Evolutionary conservation across 2,888 invertebrate genomes (phyloP).

Genomic region (Melinaea marsaeus): DNA sequence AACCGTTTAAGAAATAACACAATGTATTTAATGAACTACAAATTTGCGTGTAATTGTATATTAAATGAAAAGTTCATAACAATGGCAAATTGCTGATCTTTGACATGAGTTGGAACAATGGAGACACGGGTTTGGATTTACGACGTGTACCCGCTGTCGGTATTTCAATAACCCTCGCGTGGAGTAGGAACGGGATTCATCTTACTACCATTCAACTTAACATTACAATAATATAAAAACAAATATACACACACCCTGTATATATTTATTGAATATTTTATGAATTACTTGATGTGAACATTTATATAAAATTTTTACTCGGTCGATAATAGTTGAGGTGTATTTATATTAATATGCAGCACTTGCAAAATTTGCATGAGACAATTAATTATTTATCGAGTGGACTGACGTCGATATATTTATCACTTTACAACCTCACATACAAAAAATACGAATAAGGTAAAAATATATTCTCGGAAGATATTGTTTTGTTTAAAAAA

Average conservation of each 20-base stretch:
- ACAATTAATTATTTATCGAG: slow-evolving; percentile 26
- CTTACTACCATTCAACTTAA: slow-evolving; percentile 18
- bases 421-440: slow-evolving; percentile 18
- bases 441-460: slow-evolving; percentile 7
- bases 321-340: slow-evolving; percentile 25
- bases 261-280: not conserved
- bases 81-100: slow-evolving; percentile 76
- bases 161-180: slow-evolving; percentile 37
- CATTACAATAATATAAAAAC: not conserved
- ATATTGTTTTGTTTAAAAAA: slow-evolving; percentile 1
- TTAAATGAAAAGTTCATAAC: slow-evolving; percentile 46
- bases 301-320: slow-evolving; percentile 23
- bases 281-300: not conserved
- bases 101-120: slow-evolving; percentile 72
- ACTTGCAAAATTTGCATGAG: slow-evolving; percentile 28
- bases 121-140: slow-evolving; percentile 52
- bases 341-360: slow-evolving; percentile 19
- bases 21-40: slow-evolving; percentile 11
- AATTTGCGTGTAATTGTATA: slow-evolving; percentile 19
- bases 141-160: slow-evolving; percentile 43
- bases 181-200: slow-evolving; percentile 4
- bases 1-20: not conserved
- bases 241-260: not conserved
- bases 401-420: slow-evolving; percentile 17
- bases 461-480: slow-evolving; percentile 18